These are phyloP conservation scores for Nematostella vectensis DNA, from an alignment of 92 coral and sea anemone genomes.

Conservation along the genomic window DNA sequence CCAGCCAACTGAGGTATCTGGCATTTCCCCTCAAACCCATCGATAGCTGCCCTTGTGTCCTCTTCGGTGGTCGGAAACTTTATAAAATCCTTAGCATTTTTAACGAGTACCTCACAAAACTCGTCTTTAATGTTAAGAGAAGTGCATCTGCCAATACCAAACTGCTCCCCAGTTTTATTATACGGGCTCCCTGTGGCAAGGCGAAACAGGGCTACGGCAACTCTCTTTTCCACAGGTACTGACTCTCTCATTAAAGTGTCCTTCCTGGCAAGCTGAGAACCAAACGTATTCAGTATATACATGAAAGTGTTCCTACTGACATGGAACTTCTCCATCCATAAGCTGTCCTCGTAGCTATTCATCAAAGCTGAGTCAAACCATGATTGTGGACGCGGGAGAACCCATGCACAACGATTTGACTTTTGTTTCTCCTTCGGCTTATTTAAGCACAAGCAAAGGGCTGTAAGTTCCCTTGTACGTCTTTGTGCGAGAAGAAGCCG, in stretches of 20 bases:
- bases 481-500: not conserved
- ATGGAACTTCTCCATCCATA: conserved; percentile 39
- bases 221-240: conserved; percentile 36
- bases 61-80: conserved; percentile 30
- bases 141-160: conserved; percentile 40
- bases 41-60: conserved; percentile 16
- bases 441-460: not conserved
- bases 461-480: conserved; percentile 1
- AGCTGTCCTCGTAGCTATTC: conserved; percentile 14
- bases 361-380: conserved; percentile 33
- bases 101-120: conserved; percentile 30
- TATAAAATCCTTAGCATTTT: conserved; percentile 35
- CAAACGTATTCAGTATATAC: conserved; percentile 27
- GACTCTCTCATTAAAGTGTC: conserved; percentile 38
- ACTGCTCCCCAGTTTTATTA: conserved; percentile 21
- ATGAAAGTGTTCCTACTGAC: conserved; percentile 34
- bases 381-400: conserved; percentile 33
- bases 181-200: conserved; percentile 42
- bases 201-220: conserved; percentile 30
- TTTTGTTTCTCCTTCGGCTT: not conserved
- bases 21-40: conserved; percentile 20
- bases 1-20: conserved; percentile 45
- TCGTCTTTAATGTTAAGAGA: conserved; percentile 39
- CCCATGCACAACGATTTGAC: conserved; percentile 21
- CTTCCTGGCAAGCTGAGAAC: conserved; percentile 26